Evolutionary conservation across 2,797 vertebrate species (phyloP).

Genomic region (Tarsius wallacei): DNA sequence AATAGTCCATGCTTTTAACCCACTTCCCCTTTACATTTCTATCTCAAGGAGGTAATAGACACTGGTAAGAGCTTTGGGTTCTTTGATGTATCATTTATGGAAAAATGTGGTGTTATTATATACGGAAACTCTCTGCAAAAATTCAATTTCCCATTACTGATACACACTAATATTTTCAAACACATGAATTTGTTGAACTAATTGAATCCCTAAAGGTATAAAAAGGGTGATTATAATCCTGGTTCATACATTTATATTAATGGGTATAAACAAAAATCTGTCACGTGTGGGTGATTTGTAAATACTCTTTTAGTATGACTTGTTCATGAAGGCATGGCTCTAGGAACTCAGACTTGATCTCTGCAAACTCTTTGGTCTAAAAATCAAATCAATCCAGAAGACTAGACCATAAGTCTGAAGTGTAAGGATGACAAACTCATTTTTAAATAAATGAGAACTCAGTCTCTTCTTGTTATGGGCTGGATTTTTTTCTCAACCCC

Average conservation of each 20-base stretch:
- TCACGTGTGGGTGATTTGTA: background rate
- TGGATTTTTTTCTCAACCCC: background rate
- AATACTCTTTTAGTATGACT: background rate
- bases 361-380: background rate
- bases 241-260: background rate
- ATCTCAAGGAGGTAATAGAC: background rate
- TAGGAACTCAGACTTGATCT: background rate
- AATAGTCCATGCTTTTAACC: background rate
- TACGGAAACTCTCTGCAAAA: background rate
- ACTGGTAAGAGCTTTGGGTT: background rate
- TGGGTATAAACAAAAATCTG: slow-evolving; percentile 12
- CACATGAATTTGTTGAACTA: background rate
- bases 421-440: background rate
- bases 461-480: background rate
- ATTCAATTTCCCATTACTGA: background rate
- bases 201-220: background rate
- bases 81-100: background rate
- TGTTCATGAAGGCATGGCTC: background rate
- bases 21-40: background rate
- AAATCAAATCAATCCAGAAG: background rate
- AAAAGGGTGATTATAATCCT: background rate
- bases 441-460: background rate
- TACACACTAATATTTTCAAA: slow-evolving; percentile 15
- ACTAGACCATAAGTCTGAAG: background rate
- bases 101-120: background rate